phyloP scores from a whole-genome alignment of 2,888 invertebrate genomes.

The Xanthia icteritia region DNA sequence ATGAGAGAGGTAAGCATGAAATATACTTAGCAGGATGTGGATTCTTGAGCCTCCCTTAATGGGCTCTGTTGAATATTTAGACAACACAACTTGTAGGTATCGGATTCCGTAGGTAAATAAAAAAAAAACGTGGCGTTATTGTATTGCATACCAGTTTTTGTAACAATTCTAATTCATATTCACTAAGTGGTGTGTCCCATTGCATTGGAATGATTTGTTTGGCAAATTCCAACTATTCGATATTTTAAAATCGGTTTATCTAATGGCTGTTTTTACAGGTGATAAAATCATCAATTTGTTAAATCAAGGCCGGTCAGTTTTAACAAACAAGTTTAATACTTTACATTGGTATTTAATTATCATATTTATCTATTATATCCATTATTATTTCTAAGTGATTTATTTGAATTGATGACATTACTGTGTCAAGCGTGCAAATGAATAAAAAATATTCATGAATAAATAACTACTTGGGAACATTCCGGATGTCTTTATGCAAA shows the following conservation, averaged over 20 bases:
- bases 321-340: conserved; percentile 36
- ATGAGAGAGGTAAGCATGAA: no score
- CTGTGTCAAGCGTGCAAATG: conserved; percentile 29
- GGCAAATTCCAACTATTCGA: neutral
- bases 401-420: conserved; percentile 26
- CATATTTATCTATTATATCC: conserved; percentile 30
- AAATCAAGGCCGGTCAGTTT: conserved; percentile 37
- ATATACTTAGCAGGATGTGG: no score
- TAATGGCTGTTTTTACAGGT: conserved; percentile 5
- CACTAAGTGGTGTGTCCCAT: neutral
- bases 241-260: conserved; percentile 17
- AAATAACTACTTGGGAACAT: conserved; percentile 8
- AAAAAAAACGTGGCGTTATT: neutral
- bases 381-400: conserved; percentile 31
- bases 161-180: neutral
- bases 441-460: conserved; percentile 21
- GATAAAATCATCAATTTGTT: conserved; percentile 18
- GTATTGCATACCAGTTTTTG: neutral
- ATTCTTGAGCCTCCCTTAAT: neutral
- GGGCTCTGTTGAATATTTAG: neutral
- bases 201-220: neutral
- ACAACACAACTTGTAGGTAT: neutral
- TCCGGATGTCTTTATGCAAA: conserved; percentile 19
- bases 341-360: conserved; percentile 21
- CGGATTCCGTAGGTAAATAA: neutral